Conservation (phyloP, 1,140 invertebrate genomes). For the Pogonomyrmex californicus region DNA sequence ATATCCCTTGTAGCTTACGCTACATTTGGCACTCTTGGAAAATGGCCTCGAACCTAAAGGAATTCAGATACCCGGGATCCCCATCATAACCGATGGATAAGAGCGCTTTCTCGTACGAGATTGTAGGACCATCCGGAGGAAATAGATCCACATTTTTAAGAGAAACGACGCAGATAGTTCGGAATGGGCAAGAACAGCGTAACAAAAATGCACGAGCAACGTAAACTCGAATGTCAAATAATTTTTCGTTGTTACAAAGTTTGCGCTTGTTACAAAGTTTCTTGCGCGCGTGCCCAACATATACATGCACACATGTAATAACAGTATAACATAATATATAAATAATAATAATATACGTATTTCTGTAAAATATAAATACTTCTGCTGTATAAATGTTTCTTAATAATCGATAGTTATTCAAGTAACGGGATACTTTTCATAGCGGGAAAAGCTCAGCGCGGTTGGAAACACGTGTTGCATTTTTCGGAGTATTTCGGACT, state of each 20-base stretch:
- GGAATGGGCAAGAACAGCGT: slow-evolving; percentile 10
- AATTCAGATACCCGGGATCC: slow-evolving; percentile 39
- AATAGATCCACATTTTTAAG: slow-evolving; percentile 55
- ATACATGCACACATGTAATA: not conserved
- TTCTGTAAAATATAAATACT: no score
- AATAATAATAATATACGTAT: no score
- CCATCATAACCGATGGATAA: slow-evolving; percentile 61
- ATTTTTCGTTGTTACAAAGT: not conserved
- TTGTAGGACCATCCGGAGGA: slow-evolving; percentile 18
- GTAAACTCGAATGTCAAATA: slow-evolving; percentile 26
- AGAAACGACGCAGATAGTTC: slow-evolving; percentile 11
- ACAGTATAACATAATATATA: not conserved
- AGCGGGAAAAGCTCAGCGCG: not conserved
- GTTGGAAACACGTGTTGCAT: not conserved
- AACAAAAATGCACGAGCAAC: slow-evolving; percentile 38
- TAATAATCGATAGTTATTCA: not conserved
- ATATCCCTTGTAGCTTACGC: slow-evolving; percentile 55
- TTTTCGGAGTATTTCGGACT: not conserved
- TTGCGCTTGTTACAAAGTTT: slow-evolving; percentile 10
- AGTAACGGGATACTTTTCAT: not conserved
- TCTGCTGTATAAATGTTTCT: not conserved
- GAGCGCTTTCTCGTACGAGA: slow-evolving; percentile 3
- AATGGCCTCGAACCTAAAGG: slow-evolving; percentile 12
- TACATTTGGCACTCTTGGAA: slow-evolving; percentile 49
- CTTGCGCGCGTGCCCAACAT: not conserved